Base-by-base conservation (phyloP, 2,888 invertebrate genomes). In the Eugnorisma glareosa region DNA sequence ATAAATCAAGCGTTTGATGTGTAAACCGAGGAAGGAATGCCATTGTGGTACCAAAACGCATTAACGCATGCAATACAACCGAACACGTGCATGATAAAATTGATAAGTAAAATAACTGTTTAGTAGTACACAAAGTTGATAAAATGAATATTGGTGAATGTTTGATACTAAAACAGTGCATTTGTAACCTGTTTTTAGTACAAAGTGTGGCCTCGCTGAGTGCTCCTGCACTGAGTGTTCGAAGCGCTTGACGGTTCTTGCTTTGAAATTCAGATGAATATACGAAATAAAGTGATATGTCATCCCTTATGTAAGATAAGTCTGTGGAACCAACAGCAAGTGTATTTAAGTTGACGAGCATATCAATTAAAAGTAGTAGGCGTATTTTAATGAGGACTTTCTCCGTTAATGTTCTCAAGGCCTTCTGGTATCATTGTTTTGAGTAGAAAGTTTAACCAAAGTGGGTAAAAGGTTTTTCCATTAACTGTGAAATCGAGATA, bases 11-110 rank as follows among this genome's bases (percentile, higher is more conserved):
- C 81, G 63, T 79, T 82, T 77, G 71, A 79, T 77, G 82, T 78
- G 59, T 79, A 80, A 73, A 81, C 78, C 84, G 72, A 79, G 74
- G 40, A 84, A 83, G 67, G 82, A 80, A 88, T 86, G 76, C 81
- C 67, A 83, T 87, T 88, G 88, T 87, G 68, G 68, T 76, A 79
- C 73, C 57, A 72, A 86, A 84, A 87, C 75, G 85, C 85, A 81
- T 81, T 81, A 77, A 68, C 54, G 81, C 78, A 79, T 77, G 79
- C 79, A 68, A 71, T 79, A 69, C 79, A 77, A 54, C 57, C 63
- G 59, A 71, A 79, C 88, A 87, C 87, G 88, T 88, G 88, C 67
- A 80, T 61, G 88, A 88, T n/a, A n/a, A n/a, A n/a, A n/a, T n/a
- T n/a, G n/a, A n/a, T 88, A 87, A 88, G 67, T 72, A 61, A 80